These are phyloP conservation scores for Thumatha senex DNA, from an alignment of 2,888 invertebrate species.

Conservation along the genomic window DNA sequence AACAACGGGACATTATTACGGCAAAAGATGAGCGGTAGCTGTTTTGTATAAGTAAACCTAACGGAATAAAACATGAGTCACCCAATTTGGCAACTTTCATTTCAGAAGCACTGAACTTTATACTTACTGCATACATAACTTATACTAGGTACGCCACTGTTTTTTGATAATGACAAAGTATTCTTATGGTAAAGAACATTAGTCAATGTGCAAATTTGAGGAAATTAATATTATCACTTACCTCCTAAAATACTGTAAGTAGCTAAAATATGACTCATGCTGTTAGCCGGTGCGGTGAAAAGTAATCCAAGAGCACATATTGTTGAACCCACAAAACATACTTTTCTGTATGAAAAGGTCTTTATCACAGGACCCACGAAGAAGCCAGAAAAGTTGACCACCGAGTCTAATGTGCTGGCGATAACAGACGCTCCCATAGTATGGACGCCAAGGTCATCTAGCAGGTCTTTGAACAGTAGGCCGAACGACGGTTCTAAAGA, in stretches of 20 bases:
- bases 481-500: slow-evolving; percentile 92
- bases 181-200: too few relatives aligned
- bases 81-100: too few relatives aligned
- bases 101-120: too few relatives aligned
- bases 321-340: slow-evolving; percentile 86
- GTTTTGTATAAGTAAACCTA: too few relatives aligned
- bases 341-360: slow-evolving; percentile 89
- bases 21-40: too few relatives aligned
- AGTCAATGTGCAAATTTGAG: too few relatives aligned
- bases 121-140: too few relatives aligned
- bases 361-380: slow-evolving; percentile 90
- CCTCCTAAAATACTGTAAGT: slow-evolving; percentile 91
- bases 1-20: too few relatives aligned
- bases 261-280: slow-evolving; percentile 87
- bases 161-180: too few relatives aligned
- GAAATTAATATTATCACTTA: slow-evolving; percentile 52
- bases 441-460: slow-evolving; percentile 87
- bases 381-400: slow-evolving; percentile 90
- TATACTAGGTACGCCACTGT: too few relatives aligned
- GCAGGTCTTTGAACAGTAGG: slow-evolving; percentile 89
- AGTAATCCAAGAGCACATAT: slow-evolving; percentile 87
- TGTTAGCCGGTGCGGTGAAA: slow-evolving; percentile 86
- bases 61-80: too few relatives aligned
- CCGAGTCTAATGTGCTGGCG: slow-evolving; percentile 89
- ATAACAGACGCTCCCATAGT: slow-evolving; percentile 90